These are phyloP conservation scores for Phylloscopus whistleri DNA, from an alignment of 2,113 vertebrate genomes.

Conservation along the genomic window DNA sequence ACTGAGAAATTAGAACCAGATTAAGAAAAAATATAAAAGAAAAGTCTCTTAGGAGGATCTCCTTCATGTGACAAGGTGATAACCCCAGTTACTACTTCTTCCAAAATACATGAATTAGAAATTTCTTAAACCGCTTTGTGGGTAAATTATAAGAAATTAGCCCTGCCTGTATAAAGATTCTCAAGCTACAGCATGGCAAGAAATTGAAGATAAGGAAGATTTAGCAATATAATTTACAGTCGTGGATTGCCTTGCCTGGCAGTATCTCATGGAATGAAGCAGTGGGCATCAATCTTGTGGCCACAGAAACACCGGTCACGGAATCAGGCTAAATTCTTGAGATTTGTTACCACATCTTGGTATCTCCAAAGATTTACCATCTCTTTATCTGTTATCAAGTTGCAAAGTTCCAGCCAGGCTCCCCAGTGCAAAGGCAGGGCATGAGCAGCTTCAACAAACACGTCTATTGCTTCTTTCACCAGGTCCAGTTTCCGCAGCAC, in stretches of 20 bases:
- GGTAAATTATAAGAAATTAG: not conserved
- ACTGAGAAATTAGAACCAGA: not conserved
- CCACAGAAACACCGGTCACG: not conserved
- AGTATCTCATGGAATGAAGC: not conserved
- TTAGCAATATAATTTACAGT: not conserved
- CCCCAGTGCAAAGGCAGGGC: constrained; percentile 95
- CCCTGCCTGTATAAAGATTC: not conserved
- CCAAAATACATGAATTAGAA: not conserved
- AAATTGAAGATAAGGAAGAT: not conserved
- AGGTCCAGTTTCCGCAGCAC: constrained; percentile 95
- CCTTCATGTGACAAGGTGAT: not conserved
- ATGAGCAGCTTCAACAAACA: constrained; percentile 93
- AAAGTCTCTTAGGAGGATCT: not conserved
- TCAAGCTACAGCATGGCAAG: not conserved
- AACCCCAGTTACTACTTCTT: not conserved
- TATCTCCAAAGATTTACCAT: constrained; percentile 81
- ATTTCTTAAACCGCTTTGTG: not conserved
- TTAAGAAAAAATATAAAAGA: not conserved
- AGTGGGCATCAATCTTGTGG: not conserved
- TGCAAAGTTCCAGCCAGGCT: constrained; percentile 96
- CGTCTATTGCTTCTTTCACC: constrained; percentile 93
- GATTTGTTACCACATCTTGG: not conserved
- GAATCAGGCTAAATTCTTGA: not conserved
- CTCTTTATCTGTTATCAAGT: constrained; percentile 97
- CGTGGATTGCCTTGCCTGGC: not conserved